Conservation (phyloP, 2,113 vertebrate genomes). For the Apteryx mantelli region DNA sequence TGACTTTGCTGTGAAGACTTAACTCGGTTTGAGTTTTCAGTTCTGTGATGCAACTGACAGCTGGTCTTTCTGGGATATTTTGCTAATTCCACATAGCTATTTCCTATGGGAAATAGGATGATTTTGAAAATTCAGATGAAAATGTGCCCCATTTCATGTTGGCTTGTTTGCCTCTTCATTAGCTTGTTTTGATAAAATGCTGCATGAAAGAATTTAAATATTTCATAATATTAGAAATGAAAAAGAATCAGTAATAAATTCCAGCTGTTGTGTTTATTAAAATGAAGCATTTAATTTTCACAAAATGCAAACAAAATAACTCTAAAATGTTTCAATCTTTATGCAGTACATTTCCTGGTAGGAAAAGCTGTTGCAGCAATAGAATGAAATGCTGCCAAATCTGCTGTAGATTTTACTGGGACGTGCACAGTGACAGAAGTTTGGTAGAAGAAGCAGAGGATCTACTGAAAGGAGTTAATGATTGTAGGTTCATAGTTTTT, state of each 20-base stretch:
- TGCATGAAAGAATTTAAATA: background rate
- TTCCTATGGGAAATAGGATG: background rate
- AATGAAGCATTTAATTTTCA: conserved; percentile 21
- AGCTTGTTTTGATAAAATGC: conserved; percentile 25
- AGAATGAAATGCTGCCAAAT: background rate
- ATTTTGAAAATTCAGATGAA: conserved; percentile 6
- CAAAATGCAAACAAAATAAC: background rate
- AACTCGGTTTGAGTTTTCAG: background rate
- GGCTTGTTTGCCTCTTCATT: background rate
- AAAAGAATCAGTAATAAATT: background rate
- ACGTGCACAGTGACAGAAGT: background rate
- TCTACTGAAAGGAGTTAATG: background rate
- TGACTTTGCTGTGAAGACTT: background rate
- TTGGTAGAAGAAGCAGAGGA: background rate
- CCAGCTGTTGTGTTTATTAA: background rate
- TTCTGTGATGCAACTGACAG: background rate
- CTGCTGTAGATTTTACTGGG: background rate
- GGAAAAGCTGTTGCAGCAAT: background rate
- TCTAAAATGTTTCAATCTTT: background rate
- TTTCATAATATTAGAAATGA: background rate
- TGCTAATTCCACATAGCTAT: background rate
- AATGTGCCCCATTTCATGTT: background rate
- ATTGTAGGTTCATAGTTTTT: background rate
- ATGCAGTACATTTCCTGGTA: background rate
- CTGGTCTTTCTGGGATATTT: background rate